Evolutionary conservation across 2,888 invertebrate genomes (phyloP).

Genomic region (Ophioninae sp.): DNA sequence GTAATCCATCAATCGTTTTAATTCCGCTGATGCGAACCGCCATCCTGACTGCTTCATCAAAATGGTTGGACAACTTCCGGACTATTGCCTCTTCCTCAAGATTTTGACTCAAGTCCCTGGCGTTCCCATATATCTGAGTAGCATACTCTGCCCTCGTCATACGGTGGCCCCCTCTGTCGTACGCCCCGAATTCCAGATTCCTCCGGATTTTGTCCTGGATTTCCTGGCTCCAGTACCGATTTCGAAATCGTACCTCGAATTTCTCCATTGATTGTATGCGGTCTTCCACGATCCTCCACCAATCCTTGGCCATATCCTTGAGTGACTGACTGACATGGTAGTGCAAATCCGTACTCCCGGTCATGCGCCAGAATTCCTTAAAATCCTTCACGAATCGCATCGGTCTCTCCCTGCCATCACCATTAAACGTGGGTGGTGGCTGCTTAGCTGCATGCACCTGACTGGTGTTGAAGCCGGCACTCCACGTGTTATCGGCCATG

Average conservation of each 20-base stretch:
- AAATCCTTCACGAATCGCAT: not conserved
- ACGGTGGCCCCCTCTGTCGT: not conserved
- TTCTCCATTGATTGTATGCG: not conserved
- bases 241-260: not conserved
- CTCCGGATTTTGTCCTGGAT: not conserved
- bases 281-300: not conserved
- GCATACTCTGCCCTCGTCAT: not conserved
- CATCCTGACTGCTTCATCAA: not conserved
- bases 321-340: not conserved
- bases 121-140: not conserved
- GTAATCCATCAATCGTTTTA: not conserved
- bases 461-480: no score
- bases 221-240: constrained; percentile 1
- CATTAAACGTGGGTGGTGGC: not conserved
- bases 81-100: no score
- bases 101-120: not conserved
- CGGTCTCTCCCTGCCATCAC: not conserved
- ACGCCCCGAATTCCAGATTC: constrained; percentile 7
- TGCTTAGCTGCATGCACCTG: no score
- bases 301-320: not conserved
- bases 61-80: no score
- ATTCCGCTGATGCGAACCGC: not conserved
- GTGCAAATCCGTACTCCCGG: not conserved
- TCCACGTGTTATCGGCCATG: no score
- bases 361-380: not conserved